Evolutionary conservation across 2,888 invertebrate genomes (phyloP), one percentile per base, ranked within the genome.

Genomic region (Acrocyrtus sp.): DNA sequence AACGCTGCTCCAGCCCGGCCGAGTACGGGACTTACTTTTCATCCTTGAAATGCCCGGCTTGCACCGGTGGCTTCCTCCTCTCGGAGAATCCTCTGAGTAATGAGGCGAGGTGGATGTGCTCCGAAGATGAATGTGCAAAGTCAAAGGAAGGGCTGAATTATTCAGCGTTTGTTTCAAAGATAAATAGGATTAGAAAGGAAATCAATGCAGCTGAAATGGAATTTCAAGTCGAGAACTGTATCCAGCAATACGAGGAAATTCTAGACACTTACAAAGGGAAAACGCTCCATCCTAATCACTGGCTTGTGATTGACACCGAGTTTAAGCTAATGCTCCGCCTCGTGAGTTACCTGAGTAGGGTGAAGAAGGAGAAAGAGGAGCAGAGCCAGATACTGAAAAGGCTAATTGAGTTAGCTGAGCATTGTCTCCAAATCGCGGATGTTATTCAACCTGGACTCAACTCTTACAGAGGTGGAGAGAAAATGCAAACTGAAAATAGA

Each of bases 1-100:
- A 68, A 10, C 72, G 83, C 45, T 83, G 83, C 61, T 21, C 73
- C 1, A 82, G 82, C 68, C 78, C 82, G 1, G 81, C 82, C 6
- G 82, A 83, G 58, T 75, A 80, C 26, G 81, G 80, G 27, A 82
- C 82, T 3, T 80, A 73, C 60, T 78, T 81, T 43, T 81, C 82
- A 6, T 81, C 82, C 0, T 74, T 82, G 17, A 72, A 78, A 63
- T 83, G 83, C 56, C 69, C 74, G 0, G 39, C 69, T 15, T 82
- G 83, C 62, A 24, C 19, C 2, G 10, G 21, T 1, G 81, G 81
- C n/a, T 74, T 76, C 29, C 75, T 81, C 48, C 63, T 83, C 39
- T 76, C 83, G 74, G 74, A 74, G 17, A 39, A 76, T 34, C 57
- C 72, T 17, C 50, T 72, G 15, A 63, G 74, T 45, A 47, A 39